A percentile compares a stretch with the other conserved stretches of the same genome.
These are phyloP conservation scores for Lepilemur ruficaudatus DNA, from an alignment of 2,797 vertebrate genomes.

Conservation along the genomic window DNA sequence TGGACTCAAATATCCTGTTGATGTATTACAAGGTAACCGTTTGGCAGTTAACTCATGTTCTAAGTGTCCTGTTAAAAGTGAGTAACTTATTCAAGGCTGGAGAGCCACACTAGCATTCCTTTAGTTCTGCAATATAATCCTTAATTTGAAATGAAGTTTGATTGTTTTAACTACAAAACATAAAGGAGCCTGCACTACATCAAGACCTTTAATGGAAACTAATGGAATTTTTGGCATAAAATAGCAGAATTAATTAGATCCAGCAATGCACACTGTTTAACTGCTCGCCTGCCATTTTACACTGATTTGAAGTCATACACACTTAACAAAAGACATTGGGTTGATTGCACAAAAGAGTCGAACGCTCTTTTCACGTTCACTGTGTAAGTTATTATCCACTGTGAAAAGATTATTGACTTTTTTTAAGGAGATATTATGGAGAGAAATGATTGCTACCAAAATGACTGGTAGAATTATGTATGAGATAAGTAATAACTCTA, in stretches of 20 bases:
- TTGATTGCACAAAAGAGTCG: constrained; percentile 71
- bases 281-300: constrained; percentile 81
- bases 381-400: constrained; percentile 86
- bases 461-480: constrained; percentile 86
- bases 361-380: constrained; percentile 77
- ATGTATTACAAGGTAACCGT: constrained; percentile 20
- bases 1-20: constrained; percentile 42
- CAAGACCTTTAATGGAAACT: constrained; percentile 88
- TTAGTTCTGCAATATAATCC: constrained; percentile 59
- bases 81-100: constrained; percentile 23
- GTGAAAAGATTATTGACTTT: constrained; percentile 88
- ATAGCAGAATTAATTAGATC: constrained; percentile 87
- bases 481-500: constrained; percentile 86
- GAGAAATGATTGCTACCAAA: constrained; percentile 81
- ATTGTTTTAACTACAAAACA: constrained; percentile 69
- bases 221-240: constrained; percentile 88
- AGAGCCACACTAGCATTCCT: constrained; percentile 46
- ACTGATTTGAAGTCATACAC: constrained; percentile 85
- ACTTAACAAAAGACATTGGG: constrained; percentile 85
- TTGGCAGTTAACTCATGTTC: constrained; percentile 44
- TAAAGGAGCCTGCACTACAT: constrained; percentile 67
- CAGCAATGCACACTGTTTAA: constrained; percentile 85
- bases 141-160: constrained; percentile 82
- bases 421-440: constrained; percentile 80
- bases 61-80: constrained; percentile 48